These are phyloP conservation scores for Telmatherina bonti DNA, from an alignment of 2,797 vertebrate genomes.

Conservation along the genomic window DNA sequence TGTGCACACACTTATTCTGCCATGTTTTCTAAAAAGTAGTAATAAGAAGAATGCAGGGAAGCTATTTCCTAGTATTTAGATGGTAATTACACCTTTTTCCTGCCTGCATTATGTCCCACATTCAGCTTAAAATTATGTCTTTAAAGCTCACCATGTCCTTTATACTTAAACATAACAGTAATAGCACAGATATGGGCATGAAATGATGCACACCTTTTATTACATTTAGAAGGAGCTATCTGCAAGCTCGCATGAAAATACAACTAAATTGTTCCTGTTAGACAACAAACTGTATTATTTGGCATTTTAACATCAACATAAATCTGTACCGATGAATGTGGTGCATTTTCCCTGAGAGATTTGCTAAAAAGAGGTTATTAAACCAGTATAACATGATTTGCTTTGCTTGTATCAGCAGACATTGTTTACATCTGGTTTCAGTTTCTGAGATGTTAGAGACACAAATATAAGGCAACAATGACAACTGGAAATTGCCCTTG, in stretches of 20 bases:
- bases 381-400: slow-evolving; percentile 8
- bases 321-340: too few species aligned
- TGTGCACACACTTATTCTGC: slow-evolving; percentile 7
- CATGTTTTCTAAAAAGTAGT: slow-evolving; percentile 21
- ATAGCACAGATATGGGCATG: slow-evolving; percentile 43
- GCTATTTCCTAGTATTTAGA: slow-evolving; percentile 57
- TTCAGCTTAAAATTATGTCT: slow-evolving; percentile 61
- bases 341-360: neutral
- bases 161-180: slow-evolving; percentile 38
- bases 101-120: slow-evolving; percentile 28
- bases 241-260: slow-evolving; percentile 14
- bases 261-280: neutral
- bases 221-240: slow-evolving; percentile 41
- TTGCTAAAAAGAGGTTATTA: neutral
- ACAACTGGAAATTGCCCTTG: slow-evolving; percentile 29
- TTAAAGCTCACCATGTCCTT: slow-evolving; percentile 50
- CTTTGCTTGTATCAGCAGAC: slow-evolving; percentile 12
- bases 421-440: slow-evolving; percentile 46
- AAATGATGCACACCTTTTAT: slow-evolving; percentile 35
- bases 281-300: neutral
- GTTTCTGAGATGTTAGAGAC: slow-evolving; percentile 41
- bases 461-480: slow-evolving; percentile 55
- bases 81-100: slow-evolving; percentile 60
- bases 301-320: slow-evolving; percentile 4
- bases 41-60: slow-evolving; percentile 41